These are phyloP conservation scores for Neopelma chrysocephalum DNA, from an alignment of 2,797 vertebrate species.

Conservation along the genomic window DNA sequence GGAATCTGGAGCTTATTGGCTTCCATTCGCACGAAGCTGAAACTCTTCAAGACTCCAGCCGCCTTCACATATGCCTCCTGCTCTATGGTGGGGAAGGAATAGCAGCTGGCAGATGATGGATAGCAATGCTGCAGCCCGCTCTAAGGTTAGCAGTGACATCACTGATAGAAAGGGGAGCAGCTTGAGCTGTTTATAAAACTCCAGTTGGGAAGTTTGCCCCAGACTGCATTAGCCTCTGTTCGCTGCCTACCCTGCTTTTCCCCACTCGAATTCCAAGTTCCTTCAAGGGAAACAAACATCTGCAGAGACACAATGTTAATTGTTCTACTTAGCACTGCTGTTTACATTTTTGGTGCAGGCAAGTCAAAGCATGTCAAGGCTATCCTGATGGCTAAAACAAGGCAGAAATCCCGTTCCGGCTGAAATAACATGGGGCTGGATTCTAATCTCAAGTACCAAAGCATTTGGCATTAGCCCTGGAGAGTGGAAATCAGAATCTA, in stretches of 20 bases:
- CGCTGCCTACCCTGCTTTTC: neutral
- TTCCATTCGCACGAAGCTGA: neutral
- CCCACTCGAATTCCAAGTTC: conserved; percentile 55
- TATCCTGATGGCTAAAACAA: conserved; percentile 53
- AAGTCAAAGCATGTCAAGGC: conserved; percentile 67
- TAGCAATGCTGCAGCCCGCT: conserved; percentile 14
- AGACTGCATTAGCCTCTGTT: conserved; percentile 4
- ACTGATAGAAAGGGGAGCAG: conserved; percentile 56
- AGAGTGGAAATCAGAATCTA: neutral
- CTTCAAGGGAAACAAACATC: conserved; percentile 71
- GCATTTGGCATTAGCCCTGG: neutral
- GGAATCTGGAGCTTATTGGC: conserved; percentile 38
- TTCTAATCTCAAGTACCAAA: neutral
- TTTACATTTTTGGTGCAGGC: conserved; percentile 67
- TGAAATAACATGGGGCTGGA: conserved; percentile 20
- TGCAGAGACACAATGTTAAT: conserved; percentile 60
- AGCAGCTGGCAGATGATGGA: conserved; percentile 64
- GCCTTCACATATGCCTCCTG: neutral
- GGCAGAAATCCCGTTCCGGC: conserved; percentile 34
- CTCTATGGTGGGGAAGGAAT: neutral
- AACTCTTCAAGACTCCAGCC: neutral
- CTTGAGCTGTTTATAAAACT: conserved; percentile 57
- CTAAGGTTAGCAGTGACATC: conserved; percentile 49
- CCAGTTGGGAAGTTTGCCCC: conserved; percentile 18
- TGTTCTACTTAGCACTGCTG: conserved; percentile 64